Evolutionary conservation across 2,888 invertebrate genomes (phyloP).

Genomic region (Sycophila texana): DNA sequence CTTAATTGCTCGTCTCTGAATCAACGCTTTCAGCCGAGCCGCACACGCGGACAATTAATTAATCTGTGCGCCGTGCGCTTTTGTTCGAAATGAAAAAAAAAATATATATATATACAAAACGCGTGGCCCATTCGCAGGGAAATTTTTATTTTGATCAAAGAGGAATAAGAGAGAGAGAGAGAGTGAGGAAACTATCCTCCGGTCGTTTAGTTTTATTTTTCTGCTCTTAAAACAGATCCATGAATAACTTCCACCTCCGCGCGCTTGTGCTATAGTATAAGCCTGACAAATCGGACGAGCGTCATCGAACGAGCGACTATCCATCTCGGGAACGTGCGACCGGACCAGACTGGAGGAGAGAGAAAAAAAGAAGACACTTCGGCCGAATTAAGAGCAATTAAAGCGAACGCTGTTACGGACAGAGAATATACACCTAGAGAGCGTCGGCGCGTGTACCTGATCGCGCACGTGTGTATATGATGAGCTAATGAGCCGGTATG

Average conservation of each 20-base stretch:
- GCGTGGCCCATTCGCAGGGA: no score
- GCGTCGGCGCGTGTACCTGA: constrained; percentile 10
- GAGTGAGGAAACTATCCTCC: no score
- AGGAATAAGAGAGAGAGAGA: no score
- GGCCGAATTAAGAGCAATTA: constrained; percentile 71
- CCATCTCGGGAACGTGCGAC: no score
- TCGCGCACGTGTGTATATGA: constrained; percentile 3
- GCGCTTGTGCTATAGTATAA: no score
- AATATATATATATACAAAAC: neutral
- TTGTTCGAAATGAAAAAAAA: neutral
- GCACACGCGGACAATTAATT: constrained; percentile 12
- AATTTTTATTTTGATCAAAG: no score
- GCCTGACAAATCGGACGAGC: no score
- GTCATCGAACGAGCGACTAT: no score
- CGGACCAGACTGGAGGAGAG: neutral
- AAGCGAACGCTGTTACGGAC: constrained; percentile 65
- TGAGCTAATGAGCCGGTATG: constrained; percentile 1
- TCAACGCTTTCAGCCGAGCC: constrained; percentile 14
- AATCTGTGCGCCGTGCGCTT: neutral
- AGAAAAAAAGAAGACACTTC: constrained; percentile 22
- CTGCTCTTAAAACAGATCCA: no score
- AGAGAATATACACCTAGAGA: constrained; percentile 29
- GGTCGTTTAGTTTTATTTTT: no score
- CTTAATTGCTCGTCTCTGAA: constrained; percentile 32
- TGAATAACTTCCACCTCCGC: no score